Evolutionary conservation across 2,113 vertebrate species (phyloP).

Genomic region (Thamnaconus septentrionalis): DNA sequence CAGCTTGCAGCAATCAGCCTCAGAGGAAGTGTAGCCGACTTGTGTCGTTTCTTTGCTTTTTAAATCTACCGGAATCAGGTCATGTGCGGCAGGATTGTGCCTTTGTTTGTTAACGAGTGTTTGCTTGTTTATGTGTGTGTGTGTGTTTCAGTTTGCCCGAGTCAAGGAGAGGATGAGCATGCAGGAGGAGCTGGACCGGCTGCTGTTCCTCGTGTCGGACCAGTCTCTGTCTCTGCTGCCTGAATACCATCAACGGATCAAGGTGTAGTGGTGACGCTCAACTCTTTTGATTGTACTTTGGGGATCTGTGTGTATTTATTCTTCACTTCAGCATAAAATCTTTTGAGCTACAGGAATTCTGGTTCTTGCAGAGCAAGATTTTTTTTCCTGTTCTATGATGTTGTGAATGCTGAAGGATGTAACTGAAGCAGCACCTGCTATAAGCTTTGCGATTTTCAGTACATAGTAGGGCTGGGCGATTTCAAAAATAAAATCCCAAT

Average conservation of each 20-base stretch:
- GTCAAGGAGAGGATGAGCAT: conserved; percentile 78
- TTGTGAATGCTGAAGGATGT: no score
- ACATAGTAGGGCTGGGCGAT: no score
- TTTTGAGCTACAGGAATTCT: no score
- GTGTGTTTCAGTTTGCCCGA: conserved; percentile 75
- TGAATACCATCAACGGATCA: conserved; percentile 88
- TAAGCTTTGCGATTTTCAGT: no score
- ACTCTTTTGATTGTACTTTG: conserved; percentile 2
- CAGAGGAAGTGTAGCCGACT: no score
- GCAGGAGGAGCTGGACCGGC: conserved; percentile 83
- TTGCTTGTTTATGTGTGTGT: conserved; percentile 13
- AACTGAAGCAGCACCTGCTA: no score
- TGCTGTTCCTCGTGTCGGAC: conserved; percentile 85
- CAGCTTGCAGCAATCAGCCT: no score
- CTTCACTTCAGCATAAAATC: not conserved
- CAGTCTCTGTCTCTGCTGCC: conserved; percentile 86
- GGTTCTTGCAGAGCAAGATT: no score
- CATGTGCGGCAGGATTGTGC: conserved; percentile 17
- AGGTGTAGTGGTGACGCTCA: conserved; percentile 68
- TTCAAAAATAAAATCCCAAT: no score
- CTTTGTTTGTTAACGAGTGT: conserved; percentile 7
- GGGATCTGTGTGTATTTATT: not conserved
- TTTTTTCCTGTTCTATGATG: not conserved
- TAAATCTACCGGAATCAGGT: conserved; percentile 25
- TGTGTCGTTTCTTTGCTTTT: not conserved